These are phyloP conservation scores for Bubo blakistoni DNA, from an alignment of 2,113 vertebrate species.

Conservation along the genomic window DNA sequence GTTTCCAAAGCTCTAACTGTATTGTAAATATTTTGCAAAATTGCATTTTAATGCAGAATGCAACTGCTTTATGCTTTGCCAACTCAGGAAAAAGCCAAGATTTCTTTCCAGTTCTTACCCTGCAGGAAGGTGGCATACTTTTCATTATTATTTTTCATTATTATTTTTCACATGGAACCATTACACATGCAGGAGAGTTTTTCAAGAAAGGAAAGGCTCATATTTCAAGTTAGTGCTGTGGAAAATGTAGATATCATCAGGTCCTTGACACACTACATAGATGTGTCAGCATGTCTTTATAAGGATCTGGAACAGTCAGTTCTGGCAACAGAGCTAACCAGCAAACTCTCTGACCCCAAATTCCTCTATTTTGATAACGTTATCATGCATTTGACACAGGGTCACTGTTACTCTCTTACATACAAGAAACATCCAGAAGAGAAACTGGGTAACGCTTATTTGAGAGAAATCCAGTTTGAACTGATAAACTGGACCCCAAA, in stretches of 20 bases:
- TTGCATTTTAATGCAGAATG: background rate
- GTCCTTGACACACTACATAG: background rate
- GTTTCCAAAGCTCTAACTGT: background rate
- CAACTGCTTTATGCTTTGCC: background rate
- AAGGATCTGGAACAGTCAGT: conserved; percentile 28
- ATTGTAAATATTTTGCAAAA: background rate
- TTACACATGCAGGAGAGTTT: background rate
- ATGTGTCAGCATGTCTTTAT: conserved; percentile 53
- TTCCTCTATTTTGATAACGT: conserved; percentile 32
- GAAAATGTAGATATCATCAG: conserved; percentile 23
- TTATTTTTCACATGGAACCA: background rate
- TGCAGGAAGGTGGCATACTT: background rate
- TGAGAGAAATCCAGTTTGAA: background rate
- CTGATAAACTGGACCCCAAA: background rate
- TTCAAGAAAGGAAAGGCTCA: background rate
- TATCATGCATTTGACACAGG: background rate
- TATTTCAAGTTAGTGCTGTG: background rate
- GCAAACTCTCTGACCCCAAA: conserved; percentile 38
- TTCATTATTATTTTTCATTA: background rate
- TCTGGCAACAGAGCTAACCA: conserved; percentile 23
- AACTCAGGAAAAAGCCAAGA: background rate
- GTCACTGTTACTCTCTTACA: background rate
- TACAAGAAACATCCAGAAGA: background rate
- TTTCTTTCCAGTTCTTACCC: background rate
- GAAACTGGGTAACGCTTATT: background rate